Evolutionary conservation across 1,140 invertebrate genomes (phyloP).

Genomic region (Trichomalopsis sarcophagae): DNA sequence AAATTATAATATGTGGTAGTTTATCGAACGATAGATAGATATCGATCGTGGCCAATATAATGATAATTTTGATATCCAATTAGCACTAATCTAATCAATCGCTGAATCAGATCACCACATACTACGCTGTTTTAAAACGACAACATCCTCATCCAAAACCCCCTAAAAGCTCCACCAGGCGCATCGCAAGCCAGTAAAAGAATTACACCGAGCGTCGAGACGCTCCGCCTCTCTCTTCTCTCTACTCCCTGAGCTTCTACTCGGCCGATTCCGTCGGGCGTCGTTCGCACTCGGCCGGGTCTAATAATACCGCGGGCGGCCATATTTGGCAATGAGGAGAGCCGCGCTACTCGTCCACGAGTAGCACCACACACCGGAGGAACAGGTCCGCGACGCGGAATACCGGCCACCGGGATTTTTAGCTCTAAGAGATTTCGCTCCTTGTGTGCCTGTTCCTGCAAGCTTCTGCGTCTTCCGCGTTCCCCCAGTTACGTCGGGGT

Average conservation of each 20-base stretch:
- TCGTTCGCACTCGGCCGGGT: slow-evolving; percentile 58
- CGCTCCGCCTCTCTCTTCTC: background rate
- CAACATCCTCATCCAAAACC: background rate
- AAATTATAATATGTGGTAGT: too few species aligned
- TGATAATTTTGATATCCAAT: too few species aligned
- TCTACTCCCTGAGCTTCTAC: background rate
- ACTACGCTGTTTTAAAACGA: too few species aligned
- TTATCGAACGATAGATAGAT: too few species aligned
- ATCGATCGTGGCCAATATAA: too few species aligned
- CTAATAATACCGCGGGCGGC: slow-evolving; percentile 64
- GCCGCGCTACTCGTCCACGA: background rate
- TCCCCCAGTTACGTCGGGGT: background rate
- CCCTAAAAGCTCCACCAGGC: background rate
- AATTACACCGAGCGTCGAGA: slow-evolving; percentile 7
- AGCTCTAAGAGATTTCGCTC: background rate
- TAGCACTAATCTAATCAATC: too few species aligned
- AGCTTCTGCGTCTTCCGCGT: slow-evolving; percentile 13
- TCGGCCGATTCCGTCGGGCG: slow-evolving; percentile 57
- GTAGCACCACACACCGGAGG: background rate
- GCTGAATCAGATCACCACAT: too few species aligned
- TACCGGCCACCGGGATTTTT: background rate
- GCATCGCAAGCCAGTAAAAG: background rate
- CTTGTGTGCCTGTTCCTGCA: background rate
- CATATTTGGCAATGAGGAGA: slow-evolving; percentile 64
- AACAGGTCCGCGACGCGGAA: background rate